A percentile compares a stretch with the other conserved stretches of the same genome.
These are phyloP conservation scores for Falco peregrinus DNA, from an alignment of 2,797 vertebrate genomes.

Conservation along the genomic window DNA sequence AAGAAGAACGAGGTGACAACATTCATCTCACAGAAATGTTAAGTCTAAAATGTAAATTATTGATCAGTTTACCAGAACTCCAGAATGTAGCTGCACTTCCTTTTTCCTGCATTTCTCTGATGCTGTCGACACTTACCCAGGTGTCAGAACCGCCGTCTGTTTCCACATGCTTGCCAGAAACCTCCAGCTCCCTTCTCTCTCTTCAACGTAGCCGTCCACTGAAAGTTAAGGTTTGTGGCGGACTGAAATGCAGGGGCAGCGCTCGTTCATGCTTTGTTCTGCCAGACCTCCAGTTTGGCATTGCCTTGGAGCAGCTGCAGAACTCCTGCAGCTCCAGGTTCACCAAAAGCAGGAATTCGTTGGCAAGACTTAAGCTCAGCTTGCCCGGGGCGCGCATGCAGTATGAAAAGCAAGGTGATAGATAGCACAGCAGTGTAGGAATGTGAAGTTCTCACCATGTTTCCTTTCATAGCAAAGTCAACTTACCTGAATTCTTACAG, in stretches of 20 bases:
- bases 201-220: background rate
- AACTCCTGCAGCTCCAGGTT: background rate
- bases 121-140: slow-evolving; percentile 49
- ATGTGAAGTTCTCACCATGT: background rate
- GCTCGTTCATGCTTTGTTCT: background rate
- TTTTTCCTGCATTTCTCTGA: slow-evolving; percentile 13
- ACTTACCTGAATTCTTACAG: background rate
- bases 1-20: background rate
- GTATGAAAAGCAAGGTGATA: background rate
- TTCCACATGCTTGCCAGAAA: slow-evolving; percentile 11
- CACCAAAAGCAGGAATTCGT: background rate
- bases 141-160: slow-evolving; percentile 54
- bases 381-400: rapidly evolving
- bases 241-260: background rate
- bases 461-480: background rate
- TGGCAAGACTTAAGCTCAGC: background rate
- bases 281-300: background rate
- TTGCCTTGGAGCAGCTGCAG: background rate
- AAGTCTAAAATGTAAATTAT: slow-evolving; percentile 51
- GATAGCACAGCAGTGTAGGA: background rate
- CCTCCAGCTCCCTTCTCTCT: background rate
- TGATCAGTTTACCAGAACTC: slow-evolving; percentile 60
- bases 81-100: slow-evolving; percentile 41
- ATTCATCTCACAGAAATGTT: slow-evolving; percentile 3
- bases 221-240: background rate